A percentile compares a stretch with the other conserved stretches of the same genome.
Evolutionary conservation across 2,888 invertebrate genomes (phyloP).

Genomic region (Alentia gelatinosa): DNA sequence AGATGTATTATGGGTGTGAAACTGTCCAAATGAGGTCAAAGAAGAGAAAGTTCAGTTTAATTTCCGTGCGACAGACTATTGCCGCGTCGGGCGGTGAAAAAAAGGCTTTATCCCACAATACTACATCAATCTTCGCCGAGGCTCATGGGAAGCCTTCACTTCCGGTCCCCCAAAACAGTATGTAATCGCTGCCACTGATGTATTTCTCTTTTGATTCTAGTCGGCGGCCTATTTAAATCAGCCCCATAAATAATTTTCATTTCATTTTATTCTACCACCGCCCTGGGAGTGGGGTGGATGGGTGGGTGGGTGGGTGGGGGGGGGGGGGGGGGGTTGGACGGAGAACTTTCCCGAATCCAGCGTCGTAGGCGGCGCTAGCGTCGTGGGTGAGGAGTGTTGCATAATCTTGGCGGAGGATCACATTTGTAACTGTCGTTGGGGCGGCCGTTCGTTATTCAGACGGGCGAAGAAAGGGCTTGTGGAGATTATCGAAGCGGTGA

Average conservation of each 20-base stretch:
- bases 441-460: background rate
- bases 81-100: background rate
- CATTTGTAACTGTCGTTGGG: constrained; percentile 16
- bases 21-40: background rate
- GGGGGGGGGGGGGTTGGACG: background rate
- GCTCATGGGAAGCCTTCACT: background rate
- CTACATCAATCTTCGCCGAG: background rate
- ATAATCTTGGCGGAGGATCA: constrained; percentile 21
- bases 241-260: background rate
- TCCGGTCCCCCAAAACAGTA: background rate
- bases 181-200: constrained; percentile 26
- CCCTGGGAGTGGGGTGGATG: no score
- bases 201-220: constrained; percentile 21
- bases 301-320: background rate
- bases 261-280: constrained; percentile 15
- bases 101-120: constrained; percentile 8
- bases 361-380: background rate
- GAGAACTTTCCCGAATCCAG: background rate
- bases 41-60: background rate
- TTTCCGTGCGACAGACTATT: background rate
- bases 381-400: background rate
- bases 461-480: constrained; percentile 3
- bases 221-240: background rate
- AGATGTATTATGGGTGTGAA: constrained; percentile 13
- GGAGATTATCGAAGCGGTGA: constrained; percentile 36